These are phyloP conservation scores for Eciton burchellii DNA, from an alignment of 1,140 invertebrate species.

Conservation along the genomic window DNA sequence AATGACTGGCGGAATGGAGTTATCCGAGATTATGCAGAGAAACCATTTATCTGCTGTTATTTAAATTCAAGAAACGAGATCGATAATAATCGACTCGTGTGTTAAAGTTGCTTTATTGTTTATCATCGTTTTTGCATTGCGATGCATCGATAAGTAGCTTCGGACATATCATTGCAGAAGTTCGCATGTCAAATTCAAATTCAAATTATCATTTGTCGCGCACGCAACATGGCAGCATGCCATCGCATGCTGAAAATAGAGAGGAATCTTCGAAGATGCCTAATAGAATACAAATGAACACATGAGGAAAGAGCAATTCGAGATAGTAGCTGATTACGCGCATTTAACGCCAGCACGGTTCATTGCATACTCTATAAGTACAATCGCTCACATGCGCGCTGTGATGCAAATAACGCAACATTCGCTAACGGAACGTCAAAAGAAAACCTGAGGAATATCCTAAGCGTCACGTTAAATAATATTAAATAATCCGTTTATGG, in stretches of 20 bases:
- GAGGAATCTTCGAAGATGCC: background rate
- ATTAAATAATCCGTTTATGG: too few relatives aligned
- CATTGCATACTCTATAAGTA: too few relatives aligned
- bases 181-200: background rate
- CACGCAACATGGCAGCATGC: background rate
- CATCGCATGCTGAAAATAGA: background rate
- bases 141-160: background rate
- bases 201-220: background rate
- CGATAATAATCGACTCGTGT: slow-evolving; percentile 25
- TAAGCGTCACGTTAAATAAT: too few relatives aligned
- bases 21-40: background rate
- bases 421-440: too few relatives aligned
- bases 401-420: too few relatives aligned
- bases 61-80: background rate
- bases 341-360: too few relatives aligned
- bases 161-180: background rate
- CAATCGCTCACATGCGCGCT: too few relatives aligned
- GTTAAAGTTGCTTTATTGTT: background rate
- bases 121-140: background rate
- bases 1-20: background rate
- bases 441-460: too few relatives aligned
- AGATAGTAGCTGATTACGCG: background rate
- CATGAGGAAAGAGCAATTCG: background rate
- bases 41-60: background rate
- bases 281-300: background rate